These are phyloP conservation scores for Rhamphomyia laevipes DNA, from an alignment of 2,888 invertebrate genomes.

Conservation along the genomic window DNA sequence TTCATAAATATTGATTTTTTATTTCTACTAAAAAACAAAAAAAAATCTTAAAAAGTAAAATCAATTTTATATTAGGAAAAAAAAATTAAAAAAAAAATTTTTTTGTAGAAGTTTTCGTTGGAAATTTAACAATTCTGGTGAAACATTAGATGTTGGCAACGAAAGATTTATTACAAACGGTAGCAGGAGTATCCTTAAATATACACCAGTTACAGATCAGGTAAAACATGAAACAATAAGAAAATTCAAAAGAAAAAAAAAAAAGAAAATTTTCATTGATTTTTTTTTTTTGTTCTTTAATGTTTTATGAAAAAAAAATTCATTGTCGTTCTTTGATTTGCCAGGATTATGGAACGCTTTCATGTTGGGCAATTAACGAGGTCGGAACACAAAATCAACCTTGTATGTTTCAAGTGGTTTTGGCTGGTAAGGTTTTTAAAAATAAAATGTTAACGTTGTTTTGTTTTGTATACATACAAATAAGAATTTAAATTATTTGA, in stretches of 20 bases:
- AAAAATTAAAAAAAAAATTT: too few species aligned
- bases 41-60: too few species aligned
- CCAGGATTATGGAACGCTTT: constrained; percentile 74
- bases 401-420: constrained; percentile 79
- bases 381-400: constrained; percentile 73
- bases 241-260: constrained; percentile 5
- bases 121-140: constrained; percentile 91
- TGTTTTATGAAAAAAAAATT: constrained; percentile 7
- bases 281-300: neutral
- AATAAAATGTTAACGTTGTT: neutral
- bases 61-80: too few species aligned
- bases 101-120: constrained; percentile 64
- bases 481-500: neutral
- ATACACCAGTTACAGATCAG: constrained; percentile 50
- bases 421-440: constrained; percentile 56
- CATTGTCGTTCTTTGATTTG: neutral
- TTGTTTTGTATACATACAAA: neutral
- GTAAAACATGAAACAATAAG: constrained; percentile 18
- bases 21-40: too few species aligned
- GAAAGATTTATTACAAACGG: constrained; percentile 70
- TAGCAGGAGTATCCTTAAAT: constrained; percentile 55
- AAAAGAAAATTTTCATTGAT: too few species aligned
- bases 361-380: constrained; percentile 74
- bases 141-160: constrained; percentile 70
- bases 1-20: too few species aligned